A percentile compares a stretch with the other conserved stretches of the same genome.
Conservation (phyloP, 1,140 invertebrate species). For the Arion vulgaris region DNA sequence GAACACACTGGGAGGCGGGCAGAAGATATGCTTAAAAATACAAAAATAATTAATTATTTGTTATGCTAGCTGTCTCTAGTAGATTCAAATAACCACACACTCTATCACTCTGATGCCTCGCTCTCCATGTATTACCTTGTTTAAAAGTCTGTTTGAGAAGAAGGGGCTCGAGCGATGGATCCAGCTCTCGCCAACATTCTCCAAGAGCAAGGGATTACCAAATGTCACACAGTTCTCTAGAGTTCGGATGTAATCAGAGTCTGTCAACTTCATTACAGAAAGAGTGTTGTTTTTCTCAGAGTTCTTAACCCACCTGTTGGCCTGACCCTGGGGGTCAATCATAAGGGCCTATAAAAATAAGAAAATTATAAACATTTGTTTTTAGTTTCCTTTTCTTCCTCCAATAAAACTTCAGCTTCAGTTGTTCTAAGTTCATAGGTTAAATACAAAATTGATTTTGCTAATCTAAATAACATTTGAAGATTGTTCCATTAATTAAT, state of each 20-base stretch:
- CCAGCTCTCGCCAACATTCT: conserved; percentile 72
- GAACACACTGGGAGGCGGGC: too few relatives aligned
- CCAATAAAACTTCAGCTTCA: too few relatives aligned
- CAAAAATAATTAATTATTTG: too few relatives aligned
- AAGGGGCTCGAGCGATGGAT: conserved; percentile 72
- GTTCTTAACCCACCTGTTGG: conserved; percentile 92
- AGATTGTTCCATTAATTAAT: too few relatives aligned
- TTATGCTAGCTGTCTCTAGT: too few relatives aligned
- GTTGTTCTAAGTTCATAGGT: too few relatives aligned
- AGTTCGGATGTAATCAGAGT: conserved; percentile 69
- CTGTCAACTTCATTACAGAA: conserved; percentile 69
- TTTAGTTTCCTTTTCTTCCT: too few relatives aligned
- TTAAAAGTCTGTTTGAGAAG: conserved; percentile 72
- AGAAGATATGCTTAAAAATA: too few relatives aligned
- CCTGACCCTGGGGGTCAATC: conserved; percentile 96
- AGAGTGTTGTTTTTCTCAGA: conserved; percentile 81
- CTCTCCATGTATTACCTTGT: conserved; percentile 74
- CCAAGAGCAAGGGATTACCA: conserved; percentile 70
- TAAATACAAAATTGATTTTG: too few relatives aligned
- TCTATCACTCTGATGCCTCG: too few relatives aligned
- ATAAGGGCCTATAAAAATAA: conserved; percentile 82
- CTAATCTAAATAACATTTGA: too few relatives aligned
- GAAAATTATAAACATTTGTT: not conserved
- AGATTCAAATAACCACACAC: too few relatives aligned
- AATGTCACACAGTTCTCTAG: conserved; percentile 72